Percentiles rank a stretch among this genome's conserved stretches.
phyloP scores from a whole-genome alignment of 2,888 invertebrate genomes.

The Oxycera nigricornis region DNA sequence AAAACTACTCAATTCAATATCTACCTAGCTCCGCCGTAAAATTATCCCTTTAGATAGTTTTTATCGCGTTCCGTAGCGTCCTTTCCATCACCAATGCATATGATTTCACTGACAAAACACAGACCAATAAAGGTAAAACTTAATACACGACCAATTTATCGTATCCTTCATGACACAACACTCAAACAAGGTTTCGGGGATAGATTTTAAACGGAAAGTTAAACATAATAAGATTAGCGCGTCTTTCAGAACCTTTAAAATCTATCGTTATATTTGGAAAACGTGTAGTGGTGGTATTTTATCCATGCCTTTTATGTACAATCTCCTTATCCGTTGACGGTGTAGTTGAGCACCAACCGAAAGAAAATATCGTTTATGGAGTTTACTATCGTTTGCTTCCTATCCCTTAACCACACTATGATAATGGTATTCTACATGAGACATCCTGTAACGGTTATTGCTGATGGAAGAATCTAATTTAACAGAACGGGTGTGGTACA shows the following conservation, averaged over 20 bases:
- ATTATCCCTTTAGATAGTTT: too few relatives aligned
- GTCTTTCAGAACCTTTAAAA: slow-evolving; percentile 19
- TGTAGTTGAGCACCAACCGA: not conserved
- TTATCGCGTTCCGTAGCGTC: too few relatives aligned
- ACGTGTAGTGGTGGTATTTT: slow-evolving; percentile 9
- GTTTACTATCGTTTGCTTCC: slow-evolving; percentile 7
- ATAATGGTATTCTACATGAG: slow-evolving; percentile 5
- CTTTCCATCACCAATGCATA: too few relatives aligned
- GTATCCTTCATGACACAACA: not conserved
- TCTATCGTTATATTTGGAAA: slow-evolving; percentile 20
- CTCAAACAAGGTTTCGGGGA: not conserved
- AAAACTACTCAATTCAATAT: too few relatives aligned
- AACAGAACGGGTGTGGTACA: slow-evolving; percentile 28
- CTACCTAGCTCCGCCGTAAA: too few relatives aligned
- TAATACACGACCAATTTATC: slow-evolving; percentile 1
- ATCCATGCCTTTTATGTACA: slow-evolving; percentile 12
- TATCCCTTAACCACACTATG: not conserved
- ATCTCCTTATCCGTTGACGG: not conserved
- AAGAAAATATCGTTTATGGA: slow-evolving; percentile 17
- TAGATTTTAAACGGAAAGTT: slow-evolving; percentile 26
- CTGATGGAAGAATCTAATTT: slow-evolving; percentile 47
- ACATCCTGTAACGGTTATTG: slow-evolving; percentile 44
- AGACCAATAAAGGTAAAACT: not conserved
- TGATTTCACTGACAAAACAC: not conserved
- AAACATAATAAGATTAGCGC: slow-evolving; percentile 32